Percentiles rank a stretch among this genome's conserved stretches.
Conservation (phyloP, 1,140 invertebrate genomes). For the Mactra quadrangularis region DNA sequence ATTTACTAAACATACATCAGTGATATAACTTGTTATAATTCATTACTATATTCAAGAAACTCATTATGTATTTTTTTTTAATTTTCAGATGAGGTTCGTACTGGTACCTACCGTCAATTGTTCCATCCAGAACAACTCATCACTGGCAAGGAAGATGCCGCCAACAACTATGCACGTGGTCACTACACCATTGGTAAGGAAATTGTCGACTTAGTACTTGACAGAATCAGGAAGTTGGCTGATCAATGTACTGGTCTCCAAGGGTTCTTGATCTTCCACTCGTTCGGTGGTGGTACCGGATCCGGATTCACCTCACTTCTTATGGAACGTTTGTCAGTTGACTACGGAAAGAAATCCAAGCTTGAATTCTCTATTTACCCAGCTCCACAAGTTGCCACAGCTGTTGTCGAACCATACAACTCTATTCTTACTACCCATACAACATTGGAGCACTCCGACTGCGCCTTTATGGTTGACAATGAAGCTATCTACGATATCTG, state of each 20-base stretch:
- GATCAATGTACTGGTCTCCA: constrained; percentile 77
- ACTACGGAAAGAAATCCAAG: constrained; percentile 95
- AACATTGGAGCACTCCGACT: constrained; percentile 91
- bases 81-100: constrained; percentile 82
- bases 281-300: constrained; percentile 85
- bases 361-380: constrained; percentile 95
- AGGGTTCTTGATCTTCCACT: constrained; percentile 76
- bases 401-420: constrained; percentile 83
- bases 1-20: no score
- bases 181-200: constrained; percentile 84
- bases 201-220: constrained; percentile 72
- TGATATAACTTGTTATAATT: no score
- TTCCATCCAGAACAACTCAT: constrained; percentile 68
- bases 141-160: constrained; percentile 88
- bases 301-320: constrained; percentile 92
- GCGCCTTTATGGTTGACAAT: constrained; percentile 89
- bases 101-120: constrained; percentile 63
- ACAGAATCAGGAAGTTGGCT: constrained; percentile 70
- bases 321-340: constrained; percentile 94
- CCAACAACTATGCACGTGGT: constrained; percentile 75
- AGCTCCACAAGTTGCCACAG: constrained; percentile 90
- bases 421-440: constrained; percentile 84
- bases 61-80: background rate
- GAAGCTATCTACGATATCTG: constrained; percentile 82
- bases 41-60: no score